Evolutionary conservation across 2,797 vertebrate genomes (phyloP), one percentile per base, ranked within the genome.

Genomic region (Anguilla pacifica): DNA sequence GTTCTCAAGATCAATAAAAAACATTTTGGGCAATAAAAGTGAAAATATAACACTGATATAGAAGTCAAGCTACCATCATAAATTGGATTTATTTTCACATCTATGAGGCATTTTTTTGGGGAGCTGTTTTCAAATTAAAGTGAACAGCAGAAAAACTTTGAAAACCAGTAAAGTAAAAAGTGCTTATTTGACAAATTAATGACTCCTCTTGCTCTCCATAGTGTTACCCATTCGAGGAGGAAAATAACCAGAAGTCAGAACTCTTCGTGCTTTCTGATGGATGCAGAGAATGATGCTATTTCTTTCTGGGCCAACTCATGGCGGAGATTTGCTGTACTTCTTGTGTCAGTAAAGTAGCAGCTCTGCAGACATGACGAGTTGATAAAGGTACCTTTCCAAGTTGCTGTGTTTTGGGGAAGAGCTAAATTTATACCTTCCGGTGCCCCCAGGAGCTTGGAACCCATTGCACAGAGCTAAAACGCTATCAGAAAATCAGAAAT

Each of bases 401-500:
- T 46, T 35, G n/a, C 70, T 15, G 70, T 72, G n/a, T 72, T 31
- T 31, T 0, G 28, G 64, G n/a, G 70, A 31, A 72, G 28, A 28
- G 70, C 70, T 31, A 72, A 31, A 72, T 72, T 67, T 67, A 72
- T 72, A 31, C 35, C 70, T 31, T 28, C 70, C 70, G 35, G n/a
- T 72, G 70, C 28, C 70, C 70, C 28, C 70, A 72, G 70, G 70
- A 72, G 28, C 28, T 9, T 72, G 28, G 70, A 72, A 72, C 70
- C 28, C 70, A 72, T 35, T 35, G 70, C 70, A 28, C 35, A 13
- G 70, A 72, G 9, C 28, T 72, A 72, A 72, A 70, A 72, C 15
- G 70, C 35, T 72, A 72, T 72, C 70, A 72, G 70, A 72, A 46
- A 72, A 72, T 72, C 70, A 11, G 28, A 72, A 72, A 72, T 72